These are phyloP conservation scores for Urocyon cinereoargenteus DNA, from an alignment of 2,797 vertebrate species.

Conservation along the genomic window DNA sequence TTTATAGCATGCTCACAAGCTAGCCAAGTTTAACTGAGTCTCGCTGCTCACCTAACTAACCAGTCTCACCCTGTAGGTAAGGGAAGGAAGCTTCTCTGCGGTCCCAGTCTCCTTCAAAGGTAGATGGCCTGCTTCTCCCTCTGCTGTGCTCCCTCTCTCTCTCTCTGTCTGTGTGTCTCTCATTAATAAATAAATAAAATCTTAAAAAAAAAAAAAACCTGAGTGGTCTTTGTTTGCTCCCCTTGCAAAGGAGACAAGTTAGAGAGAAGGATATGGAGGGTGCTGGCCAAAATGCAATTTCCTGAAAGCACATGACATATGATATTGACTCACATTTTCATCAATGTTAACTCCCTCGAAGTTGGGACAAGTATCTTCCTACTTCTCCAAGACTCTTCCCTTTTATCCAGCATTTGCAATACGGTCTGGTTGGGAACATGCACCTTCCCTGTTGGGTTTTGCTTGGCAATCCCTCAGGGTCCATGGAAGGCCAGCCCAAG, in stretches of 20 bases:
- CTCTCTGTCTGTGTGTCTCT: too few relatives aligned
- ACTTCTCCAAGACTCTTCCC: neutral
- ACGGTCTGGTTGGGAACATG: neutral
- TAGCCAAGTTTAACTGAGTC: neutral
- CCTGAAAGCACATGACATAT: neutral
- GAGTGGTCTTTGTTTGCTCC: neutral
- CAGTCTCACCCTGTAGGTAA: neutral
- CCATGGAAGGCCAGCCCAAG: neutral
- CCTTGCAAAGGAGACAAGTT: neutral
- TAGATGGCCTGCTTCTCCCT: too few relatives aligned
- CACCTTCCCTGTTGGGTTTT: neutral
- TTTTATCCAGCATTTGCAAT: neutral
- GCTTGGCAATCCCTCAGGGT: neutral
- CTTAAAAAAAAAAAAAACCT: too few relatives aligned
- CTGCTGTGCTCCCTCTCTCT: too few relatives aligned
- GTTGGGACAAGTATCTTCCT: neutral
- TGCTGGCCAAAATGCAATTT: constrained; percentile 15
- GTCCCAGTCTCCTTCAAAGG: neutral
- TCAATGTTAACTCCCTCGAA: neutral
- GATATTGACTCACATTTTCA: neutral
- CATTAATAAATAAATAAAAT: too few relatives aligned
- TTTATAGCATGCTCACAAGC: neutral
- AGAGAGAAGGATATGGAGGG: neutral
- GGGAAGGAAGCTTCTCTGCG: neutral
- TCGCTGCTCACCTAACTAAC: neutral